These are phyloP conservation scores for Cabera pusaria DNA, from an alignment of 2,888 invertebrate species.

Conservation along the genomic window DNA sequence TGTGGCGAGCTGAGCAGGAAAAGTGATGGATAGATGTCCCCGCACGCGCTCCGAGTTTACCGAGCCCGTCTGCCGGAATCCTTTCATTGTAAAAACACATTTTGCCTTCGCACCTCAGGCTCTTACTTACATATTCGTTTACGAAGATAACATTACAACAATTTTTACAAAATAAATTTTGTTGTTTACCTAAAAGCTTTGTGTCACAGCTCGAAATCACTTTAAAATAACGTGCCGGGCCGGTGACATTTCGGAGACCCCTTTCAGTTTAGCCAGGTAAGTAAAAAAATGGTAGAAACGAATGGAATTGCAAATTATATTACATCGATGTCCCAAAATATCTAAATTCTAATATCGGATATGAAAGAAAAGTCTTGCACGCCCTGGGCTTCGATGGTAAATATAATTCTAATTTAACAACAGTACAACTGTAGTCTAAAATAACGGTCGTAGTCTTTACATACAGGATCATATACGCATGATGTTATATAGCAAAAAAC, in stretches of 20 bases:
- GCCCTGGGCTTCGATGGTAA: too few species aligned
- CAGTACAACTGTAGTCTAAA: too few species aligned
- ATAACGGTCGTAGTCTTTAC: too few species aligned
- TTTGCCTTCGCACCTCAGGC: conserved; percentile 43
- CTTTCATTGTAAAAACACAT: conserved; percentile 38
- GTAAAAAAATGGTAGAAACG: too few species aligned
- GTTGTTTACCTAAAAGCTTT: conserved; percentile 40
- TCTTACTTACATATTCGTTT: too few species aligned
- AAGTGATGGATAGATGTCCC: conserved; percentile 50
- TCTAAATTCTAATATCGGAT: too few species aligned
- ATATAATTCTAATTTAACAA: too few species aligned
- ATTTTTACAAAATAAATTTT: conserved; percentile 19
- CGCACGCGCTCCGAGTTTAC: conserved; percentile 52
- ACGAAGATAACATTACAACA: conserved; percentile 13
- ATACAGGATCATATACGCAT: conserved; percentile 8
- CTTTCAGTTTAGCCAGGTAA: conserved; percentile 3
- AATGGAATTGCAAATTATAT: too few species aligned
- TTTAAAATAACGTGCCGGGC: conserved; percentile 10
- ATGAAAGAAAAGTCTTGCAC: too few species aligned
- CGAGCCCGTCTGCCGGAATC: conserved; percentile 46
- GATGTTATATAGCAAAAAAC: conserved; percentile 43
- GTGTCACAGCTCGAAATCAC: conserved; percentile 20
- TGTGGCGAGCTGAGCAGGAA: conserved; percentile 40
- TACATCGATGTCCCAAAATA: too few species aligned
- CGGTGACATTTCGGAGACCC: background rate